phyloP scores from a whole-genome alignment of 2,888 invertebrate species.

The Formica aserva region DNA sequence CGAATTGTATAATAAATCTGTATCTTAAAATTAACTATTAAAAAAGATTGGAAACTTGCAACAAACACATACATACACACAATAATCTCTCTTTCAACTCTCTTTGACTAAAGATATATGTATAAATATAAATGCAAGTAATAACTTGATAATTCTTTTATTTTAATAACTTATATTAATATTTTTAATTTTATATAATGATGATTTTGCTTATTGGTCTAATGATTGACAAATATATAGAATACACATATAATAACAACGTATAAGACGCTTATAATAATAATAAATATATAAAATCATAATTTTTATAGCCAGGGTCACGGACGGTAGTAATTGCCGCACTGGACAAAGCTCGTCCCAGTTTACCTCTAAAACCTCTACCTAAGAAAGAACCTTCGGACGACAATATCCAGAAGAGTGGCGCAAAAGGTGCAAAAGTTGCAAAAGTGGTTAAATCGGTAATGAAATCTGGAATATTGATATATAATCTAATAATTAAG shows the following conservation, averaged over 20 bases:
- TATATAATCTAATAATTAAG: background rate
- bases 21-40: too few species aligned
- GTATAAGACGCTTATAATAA: too few species aligned
- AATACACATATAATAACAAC: background rate
- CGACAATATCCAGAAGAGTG: slow-evolving; percentile 86
- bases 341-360: slow-evolving; percentile 94
- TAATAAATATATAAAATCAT: background rate
- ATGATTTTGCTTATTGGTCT: background rate
- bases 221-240: background rate
- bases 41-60: too few species aligned
- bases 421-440: slow-evolving; percentile 86
- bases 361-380: slow-evolving; percentile 93
- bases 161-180: too few species aligned
- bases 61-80: too few species aligned
- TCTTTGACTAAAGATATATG: too few species aligned
- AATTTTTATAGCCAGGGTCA: slow-evolving; percentile 89
- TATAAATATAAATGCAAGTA: background rate
- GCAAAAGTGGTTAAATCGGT: slow-evolving; percentile 85
- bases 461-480: slow-evolving; percentile 83
- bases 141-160: background rate
- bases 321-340: slow-evolving; percentile 92
- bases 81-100: too few species aligned
- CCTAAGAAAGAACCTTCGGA: slow-evolving; percentile 88
- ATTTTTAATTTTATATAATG: background rate
- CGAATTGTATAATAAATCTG: too few species aligned